Conservation (phyloP, 2,888 invertebrate genomes). For the Blera fallax region DNA sequence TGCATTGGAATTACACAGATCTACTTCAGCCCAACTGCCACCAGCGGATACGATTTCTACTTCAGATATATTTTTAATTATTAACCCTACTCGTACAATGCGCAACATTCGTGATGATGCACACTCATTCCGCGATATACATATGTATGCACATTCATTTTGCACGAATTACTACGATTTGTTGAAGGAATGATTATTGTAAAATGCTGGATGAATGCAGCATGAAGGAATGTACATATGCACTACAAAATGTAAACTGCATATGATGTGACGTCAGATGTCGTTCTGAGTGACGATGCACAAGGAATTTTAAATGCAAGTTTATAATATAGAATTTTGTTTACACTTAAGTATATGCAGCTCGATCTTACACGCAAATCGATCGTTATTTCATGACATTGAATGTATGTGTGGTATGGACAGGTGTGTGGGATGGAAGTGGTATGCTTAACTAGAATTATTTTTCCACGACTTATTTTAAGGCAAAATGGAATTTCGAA, state of each 20-base stretch:
- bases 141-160: neutral
- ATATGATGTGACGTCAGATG: slow-evolving; percentile 14
- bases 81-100: slow-evolving; percentile 13
- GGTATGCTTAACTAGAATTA: too few relatives aligned
- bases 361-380: neutral
- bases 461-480: too few relatives aligned
- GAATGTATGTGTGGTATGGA: too few relatives aligned
- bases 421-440: too few relatives aligned
- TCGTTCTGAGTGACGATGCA: neutral
- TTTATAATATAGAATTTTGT: neutral
- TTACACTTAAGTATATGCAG: neutral
- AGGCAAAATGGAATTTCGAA: too few relatives aligned
- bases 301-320: slow-evolving; percentile 17
- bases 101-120: neutral
- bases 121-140: neutral
- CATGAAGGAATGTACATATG: neutral
- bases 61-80: slow-evolving; percentile 3
- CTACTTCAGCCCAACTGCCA: neutral
- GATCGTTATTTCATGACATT: neutral
- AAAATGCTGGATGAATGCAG: neutral
- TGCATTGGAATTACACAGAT: neutral
- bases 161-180: neutral
- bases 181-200: slow-evolving; percentile 6
- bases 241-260: neutral
- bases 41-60: neutral